These are phyloP conservation scores for Mystacides longicornis DNA, from an alignment of 2,888 invertebrate genomes.

Conservation along the genomic window DNA sequence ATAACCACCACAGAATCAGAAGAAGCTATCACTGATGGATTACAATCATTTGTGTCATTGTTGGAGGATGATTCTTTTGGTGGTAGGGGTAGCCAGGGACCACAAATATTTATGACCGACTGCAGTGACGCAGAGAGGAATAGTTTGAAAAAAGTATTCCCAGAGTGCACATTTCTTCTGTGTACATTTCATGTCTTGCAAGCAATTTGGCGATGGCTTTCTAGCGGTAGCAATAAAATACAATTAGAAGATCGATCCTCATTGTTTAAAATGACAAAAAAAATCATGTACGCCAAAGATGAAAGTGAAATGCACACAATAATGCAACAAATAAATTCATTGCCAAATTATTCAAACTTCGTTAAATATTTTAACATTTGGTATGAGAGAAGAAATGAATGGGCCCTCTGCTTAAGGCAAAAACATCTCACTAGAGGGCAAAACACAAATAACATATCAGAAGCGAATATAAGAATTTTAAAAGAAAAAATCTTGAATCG, in stretches of 20 bases:
- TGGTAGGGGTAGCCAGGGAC: background rate
- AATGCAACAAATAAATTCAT: background rate
- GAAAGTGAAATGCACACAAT: background rate
- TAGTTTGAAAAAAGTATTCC: background rate
- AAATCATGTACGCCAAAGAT: background rate
- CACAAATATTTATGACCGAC: background rate
- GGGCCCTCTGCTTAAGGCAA: background rate
- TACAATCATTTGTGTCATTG: background rate
- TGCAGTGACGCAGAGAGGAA: background rate
- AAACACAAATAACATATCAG: background rate
- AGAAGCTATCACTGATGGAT: slow-evolving; percentile 1
- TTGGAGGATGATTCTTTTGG: background rate
- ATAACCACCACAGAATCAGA: background rate
- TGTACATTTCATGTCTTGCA: background rate
- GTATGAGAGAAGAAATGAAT: background rate
- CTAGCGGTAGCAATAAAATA: background rate
- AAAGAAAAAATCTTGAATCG: background rate
- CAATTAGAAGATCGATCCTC: background rate
- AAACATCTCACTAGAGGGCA: background rate
- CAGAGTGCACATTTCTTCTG: background rate
- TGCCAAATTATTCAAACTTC: background rate
- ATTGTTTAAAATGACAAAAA: background rate
- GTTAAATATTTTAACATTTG: background rate
- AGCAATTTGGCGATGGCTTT: background rate
- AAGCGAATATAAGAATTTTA: background rate